Evolutionary conservation across 2,113 vertebrate genomes (phyloP).

Genomic region (Gopherus flavomarginatus): DNA sequence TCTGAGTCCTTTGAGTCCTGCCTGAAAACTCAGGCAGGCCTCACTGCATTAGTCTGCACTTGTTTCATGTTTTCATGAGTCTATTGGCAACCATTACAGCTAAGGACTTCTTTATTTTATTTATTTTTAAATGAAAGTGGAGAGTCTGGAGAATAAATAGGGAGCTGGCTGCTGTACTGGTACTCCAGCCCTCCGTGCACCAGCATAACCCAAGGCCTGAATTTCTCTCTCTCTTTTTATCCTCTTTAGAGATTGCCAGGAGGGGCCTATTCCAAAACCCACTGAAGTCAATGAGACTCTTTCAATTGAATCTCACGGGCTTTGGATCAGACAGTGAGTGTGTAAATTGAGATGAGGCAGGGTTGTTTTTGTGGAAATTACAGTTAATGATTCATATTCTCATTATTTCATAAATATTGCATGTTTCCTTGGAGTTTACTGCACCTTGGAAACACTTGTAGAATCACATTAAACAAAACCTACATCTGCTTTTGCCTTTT

Average conservation of each 20-base stretch:
- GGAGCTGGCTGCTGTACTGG: not conserved
- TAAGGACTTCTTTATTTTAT: not conserved
- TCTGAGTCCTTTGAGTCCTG: not conserved
- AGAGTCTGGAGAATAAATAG: not conserved
- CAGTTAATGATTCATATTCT: not conserved
- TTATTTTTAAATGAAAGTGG: not conserved
- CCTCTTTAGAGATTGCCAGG: not conserved
- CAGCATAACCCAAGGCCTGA: not conserved
- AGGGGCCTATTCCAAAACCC: not conserved
- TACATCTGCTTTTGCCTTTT: not conserved
- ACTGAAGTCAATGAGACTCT: not conserved
- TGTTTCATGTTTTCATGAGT: not conserved
- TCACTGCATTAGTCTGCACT: not conserved
- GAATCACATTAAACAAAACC: accelerated
- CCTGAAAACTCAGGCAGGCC: not conserved
- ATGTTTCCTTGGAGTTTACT: not conserved
- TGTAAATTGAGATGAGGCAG: slow-evolving; percentile 12
- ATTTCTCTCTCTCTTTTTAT: not conserved
- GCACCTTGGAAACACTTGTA: accelerated
- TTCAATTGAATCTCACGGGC: not conserved
- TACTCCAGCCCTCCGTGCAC: not conserved
- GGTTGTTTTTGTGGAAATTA: not conserved
- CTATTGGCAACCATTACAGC: not conserved
- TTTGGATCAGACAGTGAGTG: not conserved
- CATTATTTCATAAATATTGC: not conserved